Evolutionary conservation across 35 echinoderm and acorn worm genomes (phyloP), one percentile per base, ranked within the genome.

Genomic region (Stichopus chloronotus): DNA sequence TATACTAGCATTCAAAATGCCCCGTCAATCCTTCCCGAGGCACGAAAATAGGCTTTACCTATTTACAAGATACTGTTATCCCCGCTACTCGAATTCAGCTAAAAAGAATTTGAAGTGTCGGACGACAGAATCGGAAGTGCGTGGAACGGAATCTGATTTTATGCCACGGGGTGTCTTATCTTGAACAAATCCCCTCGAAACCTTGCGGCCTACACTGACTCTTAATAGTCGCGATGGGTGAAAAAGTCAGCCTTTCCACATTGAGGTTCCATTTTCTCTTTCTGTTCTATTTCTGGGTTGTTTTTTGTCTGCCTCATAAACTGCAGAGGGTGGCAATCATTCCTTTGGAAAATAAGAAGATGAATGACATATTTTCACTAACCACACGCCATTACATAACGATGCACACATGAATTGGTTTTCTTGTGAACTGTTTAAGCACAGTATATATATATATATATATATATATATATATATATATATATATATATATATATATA

Each of bases 11-110:
- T 43, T 43, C 30, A 43, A 74, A 74, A 74, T 74, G 69, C 17
- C 22, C 52, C 78, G 25, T 23, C 82, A 85, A 85, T 85, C 82
- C 82, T 53, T 85, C 82, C 82, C 22, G 82, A 85, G 82, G 82
- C 82, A 85, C 52, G 6, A 85, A 58, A 85, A 85, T 56, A 85
- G 55, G 82, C 82, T 85, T 85, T 85, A 85, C 82, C 82, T 85
- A 85, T 85, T 85, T 85, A 85, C 82, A 85, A 58, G 82, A 53
- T 85, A 85, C 82, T 53, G 53, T 85, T 85, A 85, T 85, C 82
- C 82, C 55, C 82, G 56, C 23, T 6, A 8, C 24, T 85, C n/a
- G 55, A 59, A 85, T 53, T 14, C 56, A n/a, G 82, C 57, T 43
- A 43, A 43, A 85, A 85, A 59, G 82, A 85, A 85, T 85, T 85